These are phyloP conservation scores for Tetragonula carbonaria DNA, from an alignment of 2,888 invertebrate species.

Conservation along the genomic window DNA sequence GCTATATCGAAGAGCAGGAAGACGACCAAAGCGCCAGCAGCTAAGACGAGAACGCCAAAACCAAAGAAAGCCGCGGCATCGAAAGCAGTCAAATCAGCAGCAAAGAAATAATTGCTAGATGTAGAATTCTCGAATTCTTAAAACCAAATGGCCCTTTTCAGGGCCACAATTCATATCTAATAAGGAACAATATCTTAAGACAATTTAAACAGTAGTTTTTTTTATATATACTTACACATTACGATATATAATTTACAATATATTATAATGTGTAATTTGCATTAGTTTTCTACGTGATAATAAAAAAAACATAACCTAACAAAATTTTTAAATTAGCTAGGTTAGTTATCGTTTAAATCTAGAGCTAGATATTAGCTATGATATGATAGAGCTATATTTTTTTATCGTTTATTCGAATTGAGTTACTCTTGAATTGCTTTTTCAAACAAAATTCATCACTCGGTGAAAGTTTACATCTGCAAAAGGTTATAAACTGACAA, in stretches of 20 bases:
- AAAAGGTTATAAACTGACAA: too few species aligned
- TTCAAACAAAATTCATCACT: too few species aligned
- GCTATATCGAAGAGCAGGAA: slow-evolving; percentile 58
- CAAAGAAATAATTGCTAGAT: slow-evolving; percentile 62
- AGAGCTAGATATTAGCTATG: too few species aligned
- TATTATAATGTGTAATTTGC: too few species aligned
- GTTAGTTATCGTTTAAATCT: not conserved
- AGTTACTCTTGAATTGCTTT: too few species aligned
- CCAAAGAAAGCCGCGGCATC: slow-evolving; percentile 75
- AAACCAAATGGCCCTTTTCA: slow-evolving; percentile 70
- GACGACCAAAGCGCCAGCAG: slow-evolving; percentile 73
- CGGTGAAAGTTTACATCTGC: too few species aligned
- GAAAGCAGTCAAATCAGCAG: slow-evolving; percentile 58
- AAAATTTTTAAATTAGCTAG: not conserved
- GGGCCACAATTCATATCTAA: slow-evolving; percentile 57
- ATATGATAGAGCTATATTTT: too few species aligned
- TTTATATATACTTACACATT: not conserved
- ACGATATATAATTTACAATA: too few species aligned
- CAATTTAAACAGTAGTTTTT: slow-evolving; percentile 21
- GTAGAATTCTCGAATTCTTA: not conserved
- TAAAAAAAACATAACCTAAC: slow-evolving; percentile 17
- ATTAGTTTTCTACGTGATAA: not conserved
- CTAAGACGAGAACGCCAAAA: slow-evolving; percentile 81
- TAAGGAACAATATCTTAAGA: slow-evolving; percentile 29
- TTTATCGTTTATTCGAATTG: too few species aligned